Percentiles rank a stretch among this genome's conserved stretches.
These are phyloP conservation scores for Scytalopus superciliaris DNA, from an alignment of 2,113 vertebrate species.

Conservation along the genomic window DNA sequence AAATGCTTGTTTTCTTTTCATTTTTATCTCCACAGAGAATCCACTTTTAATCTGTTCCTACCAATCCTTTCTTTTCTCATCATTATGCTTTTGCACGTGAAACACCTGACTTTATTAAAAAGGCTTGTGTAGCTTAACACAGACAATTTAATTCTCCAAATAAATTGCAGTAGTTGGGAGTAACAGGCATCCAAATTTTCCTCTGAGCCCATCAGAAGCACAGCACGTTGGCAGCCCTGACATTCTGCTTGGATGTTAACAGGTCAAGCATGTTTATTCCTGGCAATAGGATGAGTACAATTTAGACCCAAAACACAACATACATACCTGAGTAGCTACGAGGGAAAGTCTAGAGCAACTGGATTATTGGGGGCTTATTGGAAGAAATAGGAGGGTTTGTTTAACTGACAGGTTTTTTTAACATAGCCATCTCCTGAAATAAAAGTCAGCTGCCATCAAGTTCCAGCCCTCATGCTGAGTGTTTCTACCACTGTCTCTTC, in stretches of 20 bases:
- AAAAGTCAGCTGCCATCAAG: not conserved
- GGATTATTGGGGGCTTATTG: not conserved
- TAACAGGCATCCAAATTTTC: not conserved
- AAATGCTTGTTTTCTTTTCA: not conserved
- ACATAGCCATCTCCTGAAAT: not conserved
- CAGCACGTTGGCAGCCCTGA: not conserved
- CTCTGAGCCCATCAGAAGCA: not conserved
- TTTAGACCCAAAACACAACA: not conserved
- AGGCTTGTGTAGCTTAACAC: not conserved
- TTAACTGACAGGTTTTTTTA: not conserved
- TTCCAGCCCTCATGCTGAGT: not conserved
- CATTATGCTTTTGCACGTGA: not conserved
- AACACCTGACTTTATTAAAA: not conserved
- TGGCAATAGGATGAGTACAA: not conserved
- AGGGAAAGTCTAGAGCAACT: not conserved
- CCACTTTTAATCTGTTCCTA: not conserved
- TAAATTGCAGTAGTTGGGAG: not conserved
- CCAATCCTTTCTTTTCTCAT: not conserved
- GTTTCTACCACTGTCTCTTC: not conserved
- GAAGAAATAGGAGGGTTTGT: not conserved
- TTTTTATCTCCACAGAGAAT: not conserved
- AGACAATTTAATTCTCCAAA: not conserved
- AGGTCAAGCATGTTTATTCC: not conserved
- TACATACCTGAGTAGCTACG: accelerated
- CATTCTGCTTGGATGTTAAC: not conserved